phyloP scores from a whole-genome alignment of 2,888 invertebrate genomes.

The Dermolepida albohirtum region DNA sequence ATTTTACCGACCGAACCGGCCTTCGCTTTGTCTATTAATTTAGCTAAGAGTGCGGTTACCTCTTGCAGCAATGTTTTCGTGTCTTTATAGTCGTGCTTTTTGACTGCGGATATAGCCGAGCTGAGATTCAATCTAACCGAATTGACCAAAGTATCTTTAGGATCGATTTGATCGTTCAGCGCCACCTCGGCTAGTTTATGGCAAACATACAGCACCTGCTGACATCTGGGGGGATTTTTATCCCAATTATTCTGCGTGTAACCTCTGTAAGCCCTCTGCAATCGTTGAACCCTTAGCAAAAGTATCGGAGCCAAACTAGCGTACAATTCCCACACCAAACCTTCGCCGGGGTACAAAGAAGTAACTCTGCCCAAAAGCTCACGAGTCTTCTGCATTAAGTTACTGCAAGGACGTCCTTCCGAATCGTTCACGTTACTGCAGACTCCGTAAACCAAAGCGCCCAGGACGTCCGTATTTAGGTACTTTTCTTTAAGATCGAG shows the following conservation, averaged over 20 bases:
- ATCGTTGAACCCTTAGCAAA: conserved; percentile 74
- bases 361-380: conserved; percentile 82
- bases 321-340: conserved; percentile 85
- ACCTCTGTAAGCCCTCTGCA: conserved; percentile 82
- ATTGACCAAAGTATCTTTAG: conserved; percentile 56
- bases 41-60: conserved; percentile 57
- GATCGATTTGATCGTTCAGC: conserved; percentile 64
- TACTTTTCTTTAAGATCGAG: conserved; percentile 87
- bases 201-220: conserved; percentile 74
- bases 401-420: conserved; percentile 67
- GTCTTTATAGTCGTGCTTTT: conserved; percentile 62
- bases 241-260: conserved; percentile 75
- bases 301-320: conserved; percentile 75
- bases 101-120: conserved; percentile 61
- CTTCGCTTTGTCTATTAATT: conserved; percentile 52
- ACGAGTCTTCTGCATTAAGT: conserved; percentile 69
- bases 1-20: conserved; percentile 33
- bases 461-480: conserved; percentile 80
- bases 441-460: conserved; percentile 78
- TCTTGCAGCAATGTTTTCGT: conserved; percentile 58
- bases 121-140: conserved; percentile 59
- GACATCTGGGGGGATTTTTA: conserved; percentile 70
- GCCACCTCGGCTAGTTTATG: conserved; percentile 71
- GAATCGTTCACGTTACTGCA: conserved; percentile 73
- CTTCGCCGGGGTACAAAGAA: conserved; percentile 75